Evolutionary conservation across 2,888 invertebrate species (phyloP).

Genomic region (Xanthostigma xanthostigma): DNA sequence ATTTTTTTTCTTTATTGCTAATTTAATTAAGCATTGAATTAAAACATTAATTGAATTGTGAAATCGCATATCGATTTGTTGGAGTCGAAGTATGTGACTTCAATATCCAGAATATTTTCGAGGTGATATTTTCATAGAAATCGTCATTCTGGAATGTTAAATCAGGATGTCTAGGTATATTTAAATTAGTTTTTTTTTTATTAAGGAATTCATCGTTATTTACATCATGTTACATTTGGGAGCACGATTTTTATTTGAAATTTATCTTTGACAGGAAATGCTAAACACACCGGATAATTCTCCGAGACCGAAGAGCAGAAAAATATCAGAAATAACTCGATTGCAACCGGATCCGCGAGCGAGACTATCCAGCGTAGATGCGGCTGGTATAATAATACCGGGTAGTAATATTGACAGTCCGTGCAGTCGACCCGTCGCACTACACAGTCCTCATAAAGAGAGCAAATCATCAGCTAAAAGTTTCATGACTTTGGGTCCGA

Average conservation of each 20-base stretch:
- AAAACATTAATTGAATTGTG: too few species aligned
- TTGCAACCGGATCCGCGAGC: slow-evolving; percentile 55
- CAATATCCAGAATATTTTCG: too few species aligned
- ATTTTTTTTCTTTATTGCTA: not conserved
- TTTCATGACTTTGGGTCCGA: slow-evolving; percentile 82
- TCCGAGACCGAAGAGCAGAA: slow-evolving; percentile 52
- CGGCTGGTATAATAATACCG: slow-evolving; percentile 4
- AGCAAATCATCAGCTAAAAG: slow-evolving; percentile 32
- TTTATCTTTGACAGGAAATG: slow-evolving; percentile 35
- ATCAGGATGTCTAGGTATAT: too few species aligned
- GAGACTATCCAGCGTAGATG: slow-evolving; percentile 65
- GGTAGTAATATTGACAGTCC: slow-evolving; percentile 23
- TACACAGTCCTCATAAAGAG: slow-evolving; percentile 51
- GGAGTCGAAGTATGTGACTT: too few species aligned
- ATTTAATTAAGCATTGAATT: not conserved
- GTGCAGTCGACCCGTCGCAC: slow-evolving; percentile 38
- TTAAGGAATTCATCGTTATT: not conserved
- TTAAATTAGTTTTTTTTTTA: not conserved
- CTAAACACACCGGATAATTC: slow-evolving; percentile 65
- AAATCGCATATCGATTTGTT: too few species aligned
- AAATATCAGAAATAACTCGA: slow-evolving; percentile 48
- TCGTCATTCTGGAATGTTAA: too few species aligned
- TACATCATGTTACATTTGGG: not conserved
- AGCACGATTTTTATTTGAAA: slow-evolving; percentile 31
- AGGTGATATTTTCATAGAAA: too few species aligned